Conservation (phyloP, 1,140 invertebrate genomes). For the Spodoptera frugiperda region DNA sequence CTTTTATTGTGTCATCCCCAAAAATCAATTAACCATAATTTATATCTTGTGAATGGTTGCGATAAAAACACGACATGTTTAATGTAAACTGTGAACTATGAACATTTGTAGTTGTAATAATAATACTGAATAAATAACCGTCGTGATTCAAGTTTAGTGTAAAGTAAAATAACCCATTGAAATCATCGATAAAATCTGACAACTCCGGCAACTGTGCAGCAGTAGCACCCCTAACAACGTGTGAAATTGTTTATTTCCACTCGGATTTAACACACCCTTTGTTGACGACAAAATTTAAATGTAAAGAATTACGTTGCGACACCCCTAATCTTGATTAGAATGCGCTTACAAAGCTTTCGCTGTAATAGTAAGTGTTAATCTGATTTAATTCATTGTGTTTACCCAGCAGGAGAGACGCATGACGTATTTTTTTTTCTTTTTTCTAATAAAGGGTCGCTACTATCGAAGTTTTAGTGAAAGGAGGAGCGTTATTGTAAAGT, state of each 20-base stretch:
- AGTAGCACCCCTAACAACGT: conserved; percentile 57
- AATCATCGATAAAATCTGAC: conserved; percentile 56
- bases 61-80: not conserved
- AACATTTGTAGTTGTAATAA: conserved; percentile 13
- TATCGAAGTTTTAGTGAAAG: conserved; percentile 36
- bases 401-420: conserved; percentile 67
- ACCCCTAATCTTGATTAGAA: conserved; percentile 80
- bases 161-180: conserved; percentile 48
- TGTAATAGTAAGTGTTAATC: conserved; percentile 81
- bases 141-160: conserved; percentile 17
- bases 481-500: conserved; percentile 45
- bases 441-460: conserved; percentile 53
- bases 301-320: conserved; percentile 78
- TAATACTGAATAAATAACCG: conserved; percentile 28
- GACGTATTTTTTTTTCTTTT: conserved; percentile 62
- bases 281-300: conserved; percentile 71
- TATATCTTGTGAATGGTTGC: not conserved
- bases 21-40: conserved; percentile 7
- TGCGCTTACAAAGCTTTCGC: conserved; percentile 71
- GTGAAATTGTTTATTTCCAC: conserved; percentile 68
- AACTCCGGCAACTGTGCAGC: conserved; percentile 15
- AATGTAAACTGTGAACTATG: conserved; percentile 8
- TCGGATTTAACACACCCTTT: conserved; percentile 69
- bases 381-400: conserved; percentile 81
- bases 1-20: not conserved